Evolutionary conservation across 2,113 vertebrate species (phyloP).

Genomic region (Corythornis vintsioides): DNA sequence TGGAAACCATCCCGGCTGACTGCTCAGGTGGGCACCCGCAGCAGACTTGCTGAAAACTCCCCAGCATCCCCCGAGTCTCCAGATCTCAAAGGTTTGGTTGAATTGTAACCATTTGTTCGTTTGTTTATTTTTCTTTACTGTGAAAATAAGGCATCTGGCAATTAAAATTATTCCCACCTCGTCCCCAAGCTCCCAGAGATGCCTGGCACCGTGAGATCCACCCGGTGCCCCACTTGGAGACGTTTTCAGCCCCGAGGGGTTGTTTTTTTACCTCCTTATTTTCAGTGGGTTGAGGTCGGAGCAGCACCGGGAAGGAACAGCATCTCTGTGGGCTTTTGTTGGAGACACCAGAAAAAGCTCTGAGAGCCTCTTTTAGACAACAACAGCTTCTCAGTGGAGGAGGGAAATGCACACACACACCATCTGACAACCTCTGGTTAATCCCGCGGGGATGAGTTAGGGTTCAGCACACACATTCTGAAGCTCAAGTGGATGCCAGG

Average conservation of each 20-base stretch:
- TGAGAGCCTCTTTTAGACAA: not conserved
- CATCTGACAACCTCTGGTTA: not conserved
- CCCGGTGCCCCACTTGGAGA: not conserved
- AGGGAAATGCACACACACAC: fast-evolving
- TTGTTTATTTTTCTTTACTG: not conserved
- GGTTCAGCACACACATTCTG: not conserved
- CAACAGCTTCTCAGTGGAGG: not conserved
- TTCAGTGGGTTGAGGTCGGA: not conserved
- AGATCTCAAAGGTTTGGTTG: not conserved
- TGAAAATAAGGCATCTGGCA: not conserved
- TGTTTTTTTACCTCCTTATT: not conserved
- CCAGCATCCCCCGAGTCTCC: not conserved
- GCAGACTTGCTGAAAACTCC: fast-evolving
- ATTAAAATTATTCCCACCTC: not conserved
- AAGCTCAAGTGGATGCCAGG: not conserved
- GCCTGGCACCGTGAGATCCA: not conserved
- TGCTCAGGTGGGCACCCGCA: not conserved
- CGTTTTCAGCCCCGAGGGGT: not conserved
- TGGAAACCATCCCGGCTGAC: not conserved
- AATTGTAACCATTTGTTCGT: fast-evolving
- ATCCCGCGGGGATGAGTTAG: not conserved
- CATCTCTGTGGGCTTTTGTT: fast-evolving
- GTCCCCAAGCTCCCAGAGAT: not conserved
- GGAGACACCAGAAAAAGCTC: not conserved
- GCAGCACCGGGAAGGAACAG: not conserved